These are phyloP conservation scores for Nymphalis c-album DNA, from an alignment of 2,888 invertebrate species.

Conservation along the genomic window DNA sequence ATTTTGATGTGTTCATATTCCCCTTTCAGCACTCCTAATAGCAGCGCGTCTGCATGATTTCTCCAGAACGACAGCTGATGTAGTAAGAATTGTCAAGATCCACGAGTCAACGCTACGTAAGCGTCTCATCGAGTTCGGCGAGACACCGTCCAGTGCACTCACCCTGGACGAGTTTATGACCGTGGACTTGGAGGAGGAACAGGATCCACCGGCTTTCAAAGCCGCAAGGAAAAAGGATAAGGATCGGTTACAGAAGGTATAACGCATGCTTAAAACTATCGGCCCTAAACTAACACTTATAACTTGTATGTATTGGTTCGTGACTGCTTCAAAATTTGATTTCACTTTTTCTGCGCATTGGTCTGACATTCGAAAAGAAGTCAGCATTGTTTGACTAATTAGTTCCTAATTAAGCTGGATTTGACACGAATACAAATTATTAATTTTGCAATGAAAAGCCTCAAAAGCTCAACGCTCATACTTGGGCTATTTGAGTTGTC, in stretches of 20 bases:
- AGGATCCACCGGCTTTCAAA: constrained; percentile 97
- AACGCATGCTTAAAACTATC: too few relatives aligned
- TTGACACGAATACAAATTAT: too few relatives aligned
- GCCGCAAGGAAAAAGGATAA: constrained; percentile 94
- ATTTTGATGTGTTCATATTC: not conserved
- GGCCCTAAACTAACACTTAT: too few relatives aligned
- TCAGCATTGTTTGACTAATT: too few relatives aligned
- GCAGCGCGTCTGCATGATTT: constrained; percentile 96
- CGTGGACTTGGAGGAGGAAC: constrained; percentile 97
- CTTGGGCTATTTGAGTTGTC: too few relatives aligned
- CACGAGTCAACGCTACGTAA: constrained; percentile 96
- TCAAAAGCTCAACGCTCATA: too few relatives aligned
- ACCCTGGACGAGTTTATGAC: constrained; percentile 98
- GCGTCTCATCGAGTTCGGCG: constrained; percentile 95
- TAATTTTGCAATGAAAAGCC: too few relatives aligned
- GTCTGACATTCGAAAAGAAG: too few relatives aligned
- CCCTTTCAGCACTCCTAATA: constrained; percentile 89
- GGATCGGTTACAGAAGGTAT: constrained; percentile 89
- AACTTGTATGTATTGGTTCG: too few relatives aligned
- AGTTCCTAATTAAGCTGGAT: too few relatives aligned
- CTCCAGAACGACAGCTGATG: constrained; percentile 91
- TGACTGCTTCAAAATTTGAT: too few relatives aligned
- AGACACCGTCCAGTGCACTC: constrained; percentile 96
- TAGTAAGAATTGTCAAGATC: constrained; percentile 96
- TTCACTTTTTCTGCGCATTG: too few relatives aligned